Evolutionary conservation across 2,113 vertebrate species (phyloP).

Genomic region (Sinocyclocheilus rhinocerous): DNA sequence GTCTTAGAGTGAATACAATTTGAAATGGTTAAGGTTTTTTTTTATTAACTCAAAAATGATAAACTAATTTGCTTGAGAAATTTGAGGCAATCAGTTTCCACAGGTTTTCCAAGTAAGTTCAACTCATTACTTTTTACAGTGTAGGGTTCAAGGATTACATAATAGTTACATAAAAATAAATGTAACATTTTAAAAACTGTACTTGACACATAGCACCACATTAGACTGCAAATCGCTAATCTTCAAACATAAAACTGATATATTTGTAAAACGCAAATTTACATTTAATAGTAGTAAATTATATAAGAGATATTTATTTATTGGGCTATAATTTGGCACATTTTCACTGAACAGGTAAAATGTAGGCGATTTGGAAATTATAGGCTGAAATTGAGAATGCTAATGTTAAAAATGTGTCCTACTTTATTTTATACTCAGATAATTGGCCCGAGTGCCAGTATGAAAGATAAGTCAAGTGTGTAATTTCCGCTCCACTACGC

Average conservation of each 20-base stretch:
- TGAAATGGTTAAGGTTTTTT: too few species aligned
- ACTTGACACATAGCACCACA: too few species aligned
- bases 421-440: not conserved
- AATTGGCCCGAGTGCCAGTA: not conserved
- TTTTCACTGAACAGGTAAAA: not conserved
- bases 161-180: not conserved
- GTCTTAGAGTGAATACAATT: too few species aligned
- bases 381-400: not conserved
- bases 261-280: not conserved
- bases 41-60: too few species aligned
- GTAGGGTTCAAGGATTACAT: not conserved
- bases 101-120: too few species aligned
- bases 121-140: too few species aligned
- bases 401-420: not conserved
- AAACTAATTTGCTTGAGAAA: too few species aligned
- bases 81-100: too few species aligned
- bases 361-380: not conserved
- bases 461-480: not conserved
- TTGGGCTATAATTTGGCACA: not conserved
- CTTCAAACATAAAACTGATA: not conserved
- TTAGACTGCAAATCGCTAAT: not conserved
- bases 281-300: not conserved
- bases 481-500: not conserved
- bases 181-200: too few species aligned
- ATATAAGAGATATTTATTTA: not conserved